These are phyloP conservation scores for Matsumyia berberina DNA, from an alignment of 2,888 invertebrate genomes.

Conservation along the genomic window DNA sequence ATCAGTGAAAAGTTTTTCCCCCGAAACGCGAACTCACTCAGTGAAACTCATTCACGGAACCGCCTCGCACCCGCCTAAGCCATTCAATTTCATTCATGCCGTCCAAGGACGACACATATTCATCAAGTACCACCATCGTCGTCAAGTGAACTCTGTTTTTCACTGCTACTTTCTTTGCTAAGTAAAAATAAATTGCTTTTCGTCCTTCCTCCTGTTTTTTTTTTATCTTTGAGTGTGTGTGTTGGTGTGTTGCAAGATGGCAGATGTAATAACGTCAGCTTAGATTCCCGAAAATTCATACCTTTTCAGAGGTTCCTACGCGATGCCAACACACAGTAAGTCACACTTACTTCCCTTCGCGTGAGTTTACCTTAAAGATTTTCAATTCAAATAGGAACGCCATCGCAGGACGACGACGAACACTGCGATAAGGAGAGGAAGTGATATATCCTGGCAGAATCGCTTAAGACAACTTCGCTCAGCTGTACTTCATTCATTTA, in stretches of 20 bases:
- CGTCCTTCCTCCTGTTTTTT: conserved; percentile 7
- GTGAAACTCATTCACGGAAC: conserved; percentile 23
- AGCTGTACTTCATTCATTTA: conserved; percentile 42
- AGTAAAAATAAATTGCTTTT: conserved; percentile 76
- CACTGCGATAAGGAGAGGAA: conserved; percentile 15
- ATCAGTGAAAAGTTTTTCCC: conserved; percentile 50
- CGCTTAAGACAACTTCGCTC: conserved; percentile 41
- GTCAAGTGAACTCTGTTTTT: conserved; percentile 52
- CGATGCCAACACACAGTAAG: conserved; percentile 26
- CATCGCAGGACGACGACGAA: conserved; percentile 5
- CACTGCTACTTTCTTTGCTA: conserved; percentile 55
- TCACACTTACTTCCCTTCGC: conserved; percentile 44
- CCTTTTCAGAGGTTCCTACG: conserved; percentile 30
- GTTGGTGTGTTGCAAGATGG: conserved; percentile 5
- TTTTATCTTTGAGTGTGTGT: background rate
- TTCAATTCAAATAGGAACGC: conserved; percentile 47
- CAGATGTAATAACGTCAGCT: conserved; percentile 67
- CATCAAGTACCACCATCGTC: conserved; percentile 65
- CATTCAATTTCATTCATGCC: conserved; percentile 38
- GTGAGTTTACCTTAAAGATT: conserved; percentile 68
- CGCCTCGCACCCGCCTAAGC: background rate
- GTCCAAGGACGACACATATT: conserved; percentile 63
- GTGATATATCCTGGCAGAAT: conserved; percentile 49
- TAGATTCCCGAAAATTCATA: conserved; percentile 63
- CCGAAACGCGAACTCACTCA: conserved; percentile 23